A percentile compares a stretch with the other conserved stretches of the same genome.
Evolutionary conservation across 2,797 vertebrate genomes (phyloP).

Genomic region (Nyctalus aviator): DNA sequence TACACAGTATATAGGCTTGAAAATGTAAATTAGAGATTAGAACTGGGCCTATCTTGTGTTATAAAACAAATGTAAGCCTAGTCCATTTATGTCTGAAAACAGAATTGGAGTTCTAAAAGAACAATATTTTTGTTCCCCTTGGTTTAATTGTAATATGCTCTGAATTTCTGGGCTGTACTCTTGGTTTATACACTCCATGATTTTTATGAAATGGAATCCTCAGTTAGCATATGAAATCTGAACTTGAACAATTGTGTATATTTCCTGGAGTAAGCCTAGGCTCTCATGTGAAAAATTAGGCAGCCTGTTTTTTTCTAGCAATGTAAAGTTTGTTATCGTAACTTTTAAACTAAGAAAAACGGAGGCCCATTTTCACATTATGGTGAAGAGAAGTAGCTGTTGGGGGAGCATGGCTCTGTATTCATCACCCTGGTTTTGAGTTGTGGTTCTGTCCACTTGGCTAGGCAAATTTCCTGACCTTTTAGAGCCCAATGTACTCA

Average conservation of each 20-base stretch:
- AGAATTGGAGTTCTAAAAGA: conserved; percentile 41
- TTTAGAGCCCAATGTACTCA: background rate
- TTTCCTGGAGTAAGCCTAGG: conserved; percentile 47
- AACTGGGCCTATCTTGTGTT: conserved; percentile 41
- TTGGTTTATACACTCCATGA: conserved; percentile 3
- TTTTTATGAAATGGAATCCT: conserved; percentile 54
- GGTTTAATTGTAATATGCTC: conserved; percentile 50
- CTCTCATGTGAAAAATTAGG: conserved; percentile 21
- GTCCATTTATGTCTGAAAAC: conserved; percentile 50
- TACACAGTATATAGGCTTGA: conserved; percentile 4
- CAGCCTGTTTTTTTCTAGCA: conserved; percentile 23
- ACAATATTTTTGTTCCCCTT: conserved; percentile 11
- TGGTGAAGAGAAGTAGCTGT: background rate
- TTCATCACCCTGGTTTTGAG: background rate
- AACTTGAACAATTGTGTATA: background rate
- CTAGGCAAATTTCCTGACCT: background rate
- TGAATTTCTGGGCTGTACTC: conserved; percentile 18
- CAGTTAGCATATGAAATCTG: conserved; percentile 33
- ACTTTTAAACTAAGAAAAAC: conserved; percentile 42
- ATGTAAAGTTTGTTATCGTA: conserved; percentile 10
- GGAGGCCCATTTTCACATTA: background rate
- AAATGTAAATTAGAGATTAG: conserved; percentile 35
- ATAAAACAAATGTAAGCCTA: conserved; percentile 22
- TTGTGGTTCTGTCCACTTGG: background rate
- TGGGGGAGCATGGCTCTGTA: background rate